Conservation (phyloP, 2,113 vertebrate species). For the Phyllopteryx taeniolatus region DNA sequence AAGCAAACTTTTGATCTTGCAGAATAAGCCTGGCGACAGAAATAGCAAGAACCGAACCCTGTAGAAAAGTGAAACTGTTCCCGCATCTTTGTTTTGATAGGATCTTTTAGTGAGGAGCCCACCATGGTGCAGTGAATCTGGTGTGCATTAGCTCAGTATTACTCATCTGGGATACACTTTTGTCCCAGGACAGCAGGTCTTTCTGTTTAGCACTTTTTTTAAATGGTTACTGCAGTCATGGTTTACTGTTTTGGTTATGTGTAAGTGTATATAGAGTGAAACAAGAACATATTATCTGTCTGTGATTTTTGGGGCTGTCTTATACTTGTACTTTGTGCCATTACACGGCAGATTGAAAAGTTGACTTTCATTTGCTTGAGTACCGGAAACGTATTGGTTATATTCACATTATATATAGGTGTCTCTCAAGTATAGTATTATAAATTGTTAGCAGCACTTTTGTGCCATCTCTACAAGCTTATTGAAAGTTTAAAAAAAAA, state of each 20-base stretch:
- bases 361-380: not conserved
- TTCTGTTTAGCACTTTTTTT: slow-evolving; percentile 36
- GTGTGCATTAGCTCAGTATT: slow-evolving; percentile 41
- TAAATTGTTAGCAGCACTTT: not conserved
- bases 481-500: not conserved
- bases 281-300: not conserved
- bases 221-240: slow-evolving; percentile 49
- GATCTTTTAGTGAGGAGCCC: slow-evolving; percentile 28
- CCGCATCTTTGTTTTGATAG: slow-evolving; percentile 44
- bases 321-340: not conserved
- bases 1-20: slow-evolving; percentile 46
- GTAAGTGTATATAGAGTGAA: slow-evolving; percentile 33
- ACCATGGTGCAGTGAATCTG: slow-evolving; percentile 45
- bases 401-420: not conserved
- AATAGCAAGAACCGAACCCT: slow-evolving; percentile 56
- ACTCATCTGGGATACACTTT: slow-evolving; percentile 39
- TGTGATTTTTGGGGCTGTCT: not conserved
- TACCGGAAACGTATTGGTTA: not conserved
- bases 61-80: slow-evolving; percentile 40
- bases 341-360: not conserved
- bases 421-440: not conserved
- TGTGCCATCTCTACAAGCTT: not conserved
- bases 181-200: slow-evolving; percentile 27
- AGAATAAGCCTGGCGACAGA: slow-evolving; percentile 35
- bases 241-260: slow-evolving; percentile 54